Conservation (phyloP, 2,797 vertebrate genomes). For the Eutrigla gurnardus region DNA sequence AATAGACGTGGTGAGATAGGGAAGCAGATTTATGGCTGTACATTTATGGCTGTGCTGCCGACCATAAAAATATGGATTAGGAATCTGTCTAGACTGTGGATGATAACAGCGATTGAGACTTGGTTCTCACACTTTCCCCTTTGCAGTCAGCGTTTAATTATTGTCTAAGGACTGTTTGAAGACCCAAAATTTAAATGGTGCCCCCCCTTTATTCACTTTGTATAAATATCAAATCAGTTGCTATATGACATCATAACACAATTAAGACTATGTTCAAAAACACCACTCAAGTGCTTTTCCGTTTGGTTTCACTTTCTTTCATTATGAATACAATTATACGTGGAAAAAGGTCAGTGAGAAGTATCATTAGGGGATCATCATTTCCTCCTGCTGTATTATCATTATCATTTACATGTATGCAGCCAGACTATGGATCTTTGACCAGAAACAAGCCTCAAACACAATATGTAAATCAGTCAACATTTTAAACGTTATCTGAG, state of each 20-base stretch:
- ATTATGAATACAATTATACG: background rate
- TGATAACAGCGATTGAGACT: constrained; percentile 13
- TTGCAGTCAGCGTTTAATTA: background rate
- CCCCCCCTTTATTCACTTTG: constrained; percentile 29
- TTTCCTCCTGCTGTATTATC: constrained; percentile 4
- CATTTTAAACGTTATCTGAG: background rate
- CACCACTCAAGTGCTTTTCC: background rate
- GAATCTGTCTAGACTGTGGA: background rate
- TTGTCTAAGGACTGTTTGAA: background rate
- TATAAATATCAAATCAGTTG: background rate
- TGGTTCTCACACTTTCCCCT: background rate
- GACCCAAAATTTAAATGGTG: background rate
- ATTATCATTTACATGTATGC: constrained; percentile 12
- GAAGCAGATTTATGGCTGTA: constrained; percentile 13
- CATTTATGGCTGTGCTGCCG: constrained; percentile 7
- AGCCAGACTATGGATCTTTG: constrained; percentile 3
- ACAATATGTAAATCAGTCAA: constrained; percentile 9
- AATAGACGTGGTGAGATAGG: constrained; percentile 3
- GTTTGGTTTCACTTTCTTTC: constrained; percentile 7
- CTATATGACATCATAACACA: no score
- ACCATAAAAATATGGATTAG: background rate
- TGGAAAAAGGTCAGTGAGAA: constrained; percentile 8
- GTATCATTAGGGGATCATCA: background rate
- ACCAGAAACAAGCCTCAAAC: constrained; percentile 4
- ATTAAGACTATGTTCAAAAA: background rate